Evolutionary conservation across 2,797 vertebrate genomes (phyloP), one percentile per base, ranked within the genome.

Genomic region (Sorex maritimensis): DNA sequence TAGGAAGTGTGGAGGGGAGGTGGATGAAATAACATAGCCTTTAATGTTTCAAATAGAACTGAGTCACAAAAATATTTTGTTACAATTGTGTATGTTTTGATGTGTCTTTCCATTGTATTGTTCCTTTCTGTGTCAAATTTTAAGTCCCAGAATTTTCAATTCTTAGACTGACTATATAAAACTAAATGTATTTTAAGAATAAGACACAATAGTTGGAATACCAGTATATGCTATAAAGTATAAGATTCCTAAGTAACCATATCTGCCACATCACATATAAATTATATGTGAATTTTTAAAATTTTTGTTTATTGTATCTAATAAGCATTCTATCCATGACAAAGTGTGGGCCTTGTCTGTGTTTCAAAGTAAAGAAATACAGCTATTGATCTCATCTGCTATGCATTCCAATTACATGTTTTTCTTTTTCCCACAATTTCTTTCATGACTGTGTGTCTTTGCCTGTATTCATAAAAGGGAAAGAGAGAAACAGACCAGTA

Each of bases 401-500:
- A 0, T 61, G 67, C 17, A 28, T 87, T 71, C 41, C n/a, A 92
- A 34, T 19, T 73, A 4, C 44, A 63, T n/a, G 38, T 68, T 92
- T 77, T 8, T 38, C 38, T 63, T 67, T 73, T 26, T 0, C 0
- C 12, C 46, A 23, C 49, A 77, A 14, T 30, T 92, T 74, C 73
- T 90, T 91, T 95, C 84, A 89, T 63, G 8, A 49, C 52, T 79
- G 12, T 73, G 6, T 68, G 86, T 28, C 61, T 90, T 82, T 85
- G 81, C 46, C 14, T 61, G 7, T 69, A 52, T 21, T 46, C 21
- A 10, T 38, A 28, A 67, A 69, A 71, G 49, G n/a, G 8, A 28
- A 30, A n/a, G 17, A 69, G 49, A 77, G 63, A 78, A 63, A 86
- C 61, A 94, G 71, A 90, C 17, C 38, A 38, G 71, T 52, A n/a